Conservation (phyloP, 1,140 invertebrate species). For the Drosophila virilis region DNA sequence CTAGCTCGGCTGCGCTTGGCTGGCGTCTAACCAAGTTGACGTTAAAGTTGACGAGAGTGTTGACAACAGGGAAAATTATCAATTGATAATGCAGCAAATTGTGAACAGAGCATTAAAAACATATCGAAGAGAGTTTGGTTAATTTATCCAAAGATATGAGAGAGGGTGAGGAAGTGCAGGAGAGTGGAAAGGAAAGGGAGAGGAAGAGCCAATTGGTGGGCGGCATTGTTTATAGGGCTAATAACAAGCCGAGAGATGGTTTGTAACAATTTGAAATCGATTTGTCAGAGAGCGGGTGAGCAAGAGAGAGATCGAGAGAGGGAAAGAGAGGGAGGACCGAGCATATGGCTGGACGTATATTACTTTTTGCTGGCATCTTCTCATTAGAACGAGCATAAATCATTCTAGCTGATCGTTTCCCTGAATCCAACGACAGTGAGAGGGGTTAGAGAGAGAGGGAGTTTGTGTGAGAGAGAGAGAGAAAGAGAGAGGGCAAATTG, state of each 20-base stretch:
- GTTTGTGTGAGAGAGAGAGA: background rate
- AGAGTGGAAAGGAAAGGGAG: background rate
- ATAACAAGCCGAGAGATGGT: slow-evolving; percentile 24
- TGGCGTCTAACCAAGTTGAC: slow-evolving; percentile 34
- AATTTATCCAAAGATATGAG: slow-evolving; percentile 75
- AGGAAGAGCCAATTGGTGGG: slow-evolving; percentile 44
- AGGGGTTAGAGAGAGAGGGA: background rate
- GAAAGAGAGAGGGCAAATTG: slow-evolving; percentile 6
- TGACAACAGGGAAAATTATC: slow-evolving; percentile 71
- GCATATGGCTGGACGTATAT: slow-evolving; percentile 21
- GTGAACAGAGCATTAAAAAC: slow-evolving; percentile 49
- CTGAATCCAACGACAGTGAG: slow-evolving; percentile 31
- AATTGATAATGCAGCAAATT: slow-evolving; percentile 66
- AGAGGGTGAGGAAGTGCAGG: background rate
- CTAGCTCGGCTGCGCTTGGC: slow-evolving; percentile 35
- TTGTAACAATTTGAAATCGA: slow-evolving; percentile 62
- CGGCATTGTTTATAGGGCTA: slow-evolving; percentile 56
- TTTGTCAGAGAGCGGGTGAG: slow-evolving; percentile 45
- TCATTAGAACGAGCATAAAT: slow-evolving; percentile 55
- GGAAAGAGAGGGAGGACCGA: background rate
- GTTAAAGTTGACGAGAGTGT: slow-evolving; percentile 36
- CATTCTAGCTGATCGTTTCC: slow-evolving; percentile 56
- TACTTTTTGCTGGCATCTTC: slow-evolving; percentile 21
- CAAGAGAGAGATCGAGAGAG: background rate
- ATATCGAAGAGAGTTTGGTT: slow-evolving; percentile 66